A percentile compares a stretch with the other conserved stretches of the same genome.
phyloP scores from a whole-genome alignment of 2,797 vertebrate species.

The Lithobates pipiens region DNA sequence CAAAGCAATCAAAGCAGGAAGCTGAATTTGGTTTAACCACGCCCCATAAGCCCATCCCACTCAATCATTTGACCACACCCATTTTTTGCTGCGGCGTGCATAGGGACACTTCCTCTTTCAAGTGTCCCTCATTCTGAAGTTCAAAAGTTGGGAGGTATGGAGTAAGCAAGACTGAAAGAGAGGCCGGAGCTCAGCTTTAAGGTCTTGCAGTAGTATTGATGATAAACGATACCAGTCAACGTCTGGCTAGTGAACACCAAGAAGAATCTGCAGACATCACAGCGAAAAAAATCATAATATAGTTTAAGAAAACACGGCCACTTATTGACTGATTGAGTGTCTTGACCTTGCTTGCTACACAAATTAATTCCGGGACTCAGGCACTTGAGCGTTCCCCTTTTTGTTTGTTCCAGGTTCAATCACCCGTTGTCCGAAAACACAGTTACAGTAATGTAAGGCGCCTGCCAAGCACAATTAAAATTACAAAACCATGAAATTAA shows the following conservation, averaged over 20 bases:
- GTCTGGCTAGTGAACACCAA: background rate
- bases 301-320: background rate
- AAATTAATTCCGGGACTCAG: background rate
- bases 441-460: background rate
- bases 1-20: no score
- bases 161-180: no score
- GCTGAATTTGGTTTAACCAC: no score
- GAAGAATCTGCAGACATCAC: background rate
- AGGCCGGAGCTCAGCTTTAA: no score
- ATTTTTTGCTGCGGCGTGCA: no score
- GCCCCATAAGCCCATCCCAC: no score
- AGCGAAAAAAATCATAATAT: background rate
- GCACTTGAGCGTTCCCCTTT: background rate
- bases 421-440: conserved; percentile 19
- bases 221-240: background rate
- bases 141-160: no score
- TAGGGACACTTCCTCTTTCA: no score
- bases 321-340: background rate
- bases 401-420: background rate
- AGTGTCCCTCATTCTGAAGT: no score
- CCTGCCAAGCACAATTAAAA: conserved; percentile 23
- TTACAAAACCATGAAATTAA: conserved; percentile 52
- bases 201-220: background rate
- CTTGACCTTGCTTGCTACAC: background rate
- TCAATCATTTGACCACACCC: no score